Evolutionary conservation across 2,113 vertebrate genomes (phyloP).

Genomic region (Thinocorus orbignyianus): DNA sequence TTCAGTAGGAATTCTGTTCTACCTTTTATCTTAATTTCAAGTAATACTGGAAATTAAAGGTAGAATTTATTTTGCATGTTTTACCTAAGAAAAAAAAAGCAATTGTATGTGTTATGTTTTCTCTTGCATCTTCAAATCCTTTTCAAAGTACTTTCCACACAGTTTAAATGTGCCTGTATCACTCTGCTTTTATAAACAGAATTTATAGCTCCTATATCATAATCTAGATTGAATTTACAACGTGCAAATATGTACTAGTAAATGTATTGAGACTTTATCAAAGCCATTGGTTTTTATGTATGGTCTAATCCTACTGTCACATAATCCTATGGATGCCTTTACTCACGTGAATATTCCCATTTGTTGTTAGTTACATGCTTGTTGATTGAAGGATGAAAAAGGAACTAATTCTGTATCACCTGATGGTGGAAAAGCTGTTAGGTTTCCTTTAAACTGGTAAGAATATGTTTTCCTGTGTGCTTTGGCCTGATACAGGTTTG

Average conservation of each 20-base stretch:
- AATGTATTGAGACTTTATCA: background rate
- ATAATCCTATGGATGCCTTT: background rate
- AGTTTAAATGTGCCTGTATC: background rate
- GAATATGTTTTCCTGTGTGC: background rate
- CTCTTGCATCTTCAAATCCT: background rate
- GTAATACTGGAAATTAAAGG: background rate
- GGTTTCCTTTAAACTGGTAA: background rate
- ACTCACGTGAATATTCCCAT: background rate
- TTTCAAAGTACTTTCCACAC: background rate
- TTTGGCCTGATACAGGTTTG: background rate
- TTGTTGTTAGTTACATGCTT: background rate
- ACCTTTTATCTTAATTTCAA: background rate
- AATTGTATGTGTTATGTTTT: background rate
- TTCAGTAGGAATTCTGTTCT: background rate
- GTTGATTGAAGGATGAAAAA: background rate
- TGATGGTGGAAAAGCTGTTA: background rate
- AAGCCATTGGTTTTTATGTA: background rate
- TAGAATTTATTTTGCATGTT: background rate
- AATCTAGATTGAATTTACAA: background rate
- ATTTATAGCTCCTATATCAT: background rate
- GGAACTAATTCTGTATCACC: background rate
- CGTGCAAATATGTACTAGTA: background rate
- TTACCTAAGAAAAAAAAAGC: background rate
- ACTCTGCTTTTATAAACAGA: background rate
- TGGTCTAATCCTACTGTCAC: background rate